phyloP scores from a whole-genome alignment of 2,113 vertebrate species.

The Tympanuchus pallidicinctus region DNA sequence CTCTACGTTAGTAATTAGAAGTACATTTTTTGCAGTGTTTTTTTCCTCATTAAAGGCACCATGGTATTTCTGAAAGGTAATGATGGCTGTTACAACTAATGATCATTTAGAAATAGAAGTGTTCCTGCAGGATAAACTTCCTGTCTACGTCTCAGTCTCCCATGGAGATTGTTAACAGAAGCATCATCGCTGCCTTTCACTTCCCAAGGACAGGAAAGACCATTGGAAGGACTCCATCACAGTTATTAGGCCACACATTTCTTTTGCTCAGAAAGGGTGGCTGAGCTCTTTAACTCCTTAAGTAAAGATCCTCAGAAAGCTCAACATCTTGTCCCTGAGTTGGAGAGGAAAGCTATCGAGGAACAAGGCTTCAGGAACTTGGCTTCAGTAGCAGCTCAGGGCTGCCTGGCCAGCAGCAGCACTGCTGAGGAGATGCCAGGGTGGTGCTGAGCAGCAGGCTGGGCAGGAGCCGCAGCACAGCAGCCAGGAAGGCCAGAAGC shows the following conservation, averaged over 20 bases:
- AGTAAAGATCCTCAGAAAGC: not conserved
- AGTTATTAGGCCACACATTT: not conserved
- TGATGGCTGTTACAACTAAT: not conserved
- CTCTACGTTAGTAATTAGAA: not conserved
- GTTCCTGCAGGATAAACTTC: not conserved
- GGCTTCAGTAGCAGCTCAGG: too few relatives aligned
- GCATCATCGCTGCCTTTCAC: not conserved
- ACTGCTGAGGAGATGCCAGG: not conserved
- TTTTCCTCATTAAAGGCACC: conserved; percentile 13
- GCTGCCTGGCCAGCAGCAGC: not conserved
- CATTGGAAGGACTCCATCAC: not conserved
- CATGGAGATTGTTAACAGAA: not conserved
- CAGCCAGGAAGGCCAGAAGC: not conserved
- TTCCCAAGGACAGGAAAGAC: not conserved
- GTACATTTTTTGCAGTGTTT: not conserved
- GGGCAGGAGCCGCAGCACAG: not conserved
- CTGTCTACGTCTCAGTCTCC: not conserved
- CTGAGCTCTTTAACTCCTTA: not conserved
- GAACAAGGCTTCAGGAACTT: not conserved
- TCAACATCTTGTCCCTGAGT: not conserved
- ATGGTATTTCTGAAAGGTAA: not conserved
- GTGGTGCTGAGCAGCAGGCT: not conserved
- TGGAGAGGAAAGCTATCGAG: not conserved
- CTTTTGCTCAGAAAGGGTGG: not conserved
- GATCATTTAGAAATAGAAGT: not conserved